Conservation (phyloP, 2,888 invertebrate genomes). For the Athalia rosae region DNA sequence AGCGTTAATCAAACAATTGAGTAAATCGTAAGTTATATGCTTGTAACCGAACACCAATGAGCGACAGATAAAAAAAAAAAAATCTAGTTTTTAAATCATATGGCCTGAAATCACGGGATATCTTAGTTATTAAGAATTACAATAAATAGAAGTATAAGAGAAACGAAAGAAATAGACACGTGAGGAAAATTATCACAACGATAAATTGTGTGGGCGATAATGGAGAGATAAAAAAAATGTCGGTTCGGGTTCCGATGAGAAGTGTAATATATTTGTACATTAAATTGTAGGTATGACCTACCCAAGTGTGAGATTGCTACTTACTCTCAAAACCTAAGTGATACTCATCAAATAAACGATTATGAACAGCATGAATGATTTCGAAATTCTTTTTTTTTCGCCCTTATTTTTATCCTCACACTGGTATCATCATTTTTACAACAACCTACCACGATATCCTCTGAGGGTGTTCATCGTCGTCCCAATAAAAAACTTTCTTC, state of each 20-base stretch:
- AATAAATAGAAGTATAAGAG: background rate
- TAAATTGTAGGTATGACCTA: slow-evolving; percentile 14
- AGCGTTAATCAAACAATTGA: background rate
- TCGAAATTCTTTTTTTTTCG: background rate
- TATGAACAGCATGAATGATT: background rate
- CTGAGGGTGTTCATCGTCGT: slow-evolving; percentile 82
- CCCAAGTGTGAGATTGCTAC: slow-evolving; percentile 31
- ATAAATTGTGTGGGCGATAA: background rate
- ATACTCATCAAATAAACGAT: slow-evolving; percentile 31
- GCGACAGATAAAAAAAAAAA: slow-evolving; percentile 10
- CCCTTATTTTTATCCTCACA: background rate
- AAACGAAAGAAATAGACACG: background rate
- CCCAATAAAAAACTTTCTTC: slow-evolving; percentile 87
- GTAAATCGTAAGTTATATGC: background rate
- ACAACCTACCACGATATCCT: slow-evolving; percentile 89
- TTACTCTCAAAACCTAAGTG: slow-evolving; percentile 5
- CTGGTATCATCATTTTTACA: background rate
- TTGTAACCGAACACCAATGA: slow-evolving; percentile 26
- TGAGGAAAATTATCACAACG: background rate
- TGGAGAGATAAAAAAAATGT: background rate
- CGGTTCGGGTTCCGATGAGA: background rate
- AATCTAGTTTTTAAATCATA: slow-evolving; percentile 22
- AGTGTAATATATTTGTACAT: slow-evolving; percentile 42
- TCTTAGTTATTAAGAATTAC: background rate
- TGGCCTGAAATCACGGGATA: slow-evolving; percentile 13